Evolutionary conservation across 1,140 invertebrate species (phyloP), one percentile per base, ranked within the genome.

Genomic region (Arion vulgaris): DNA sequence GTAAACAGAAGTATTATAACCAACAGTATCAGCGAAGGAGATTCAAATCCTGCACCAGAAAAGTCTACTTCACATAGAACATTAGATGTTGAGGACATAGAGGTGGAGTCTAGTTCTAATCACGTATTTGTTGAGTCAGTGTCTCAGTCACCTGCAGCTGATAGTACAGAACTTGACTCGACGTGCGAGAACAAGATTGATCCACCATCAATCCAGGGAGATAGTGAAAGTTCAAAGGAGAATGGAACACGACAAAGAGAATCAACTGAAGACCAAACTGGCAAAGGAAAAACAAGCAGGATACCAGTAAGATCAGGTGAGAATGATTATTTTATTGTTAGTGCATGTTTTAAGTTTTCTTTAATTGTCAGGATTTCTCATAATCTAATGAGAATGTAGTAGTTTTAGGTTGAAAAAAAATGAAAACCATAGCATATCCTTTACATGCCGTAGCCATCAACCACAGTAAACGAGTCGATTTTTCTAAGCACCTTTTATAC

Each of bases 241-340:
- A 17, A 53, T 15, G 49, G 28, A 57, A 76, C 5, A 76, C 72
- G 45, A 26, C n/a, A 32, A n/a, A 39, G 38, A n/a, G 77, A 66
- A 17, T 79, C 36, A 68, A 32, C 23, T 45, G 79, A 83, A 36
- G 78, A 69, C 2, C n/a, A 57, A 19, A 45, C 26, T 0, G 80
- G 34, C 19, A 66, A 69, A n/a, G 53, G 72, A 26, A 86, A 86
- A 39, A 73, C 7, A 34, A 85, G 85, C 68, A 84, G 75, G 77
- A 86, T 86, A 32, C 85, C 85, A 45, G 80, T 84, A 26, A 79
- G 82, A 82, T 75, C 73, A 81, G 78, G 84, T 81, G 19, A 80
- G 38, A 17, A 11, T n/a, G n/a, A n/a, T n/a, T n/a, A n/a, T n/a
- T n/a, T n/a, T n/a, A n/a, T n/a, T n/a, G n/a, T n/a, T n/a, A n/a